Conservation (phyloP, 2,113 vertebrate genomes). For the Mustela lutreola region DNA sequence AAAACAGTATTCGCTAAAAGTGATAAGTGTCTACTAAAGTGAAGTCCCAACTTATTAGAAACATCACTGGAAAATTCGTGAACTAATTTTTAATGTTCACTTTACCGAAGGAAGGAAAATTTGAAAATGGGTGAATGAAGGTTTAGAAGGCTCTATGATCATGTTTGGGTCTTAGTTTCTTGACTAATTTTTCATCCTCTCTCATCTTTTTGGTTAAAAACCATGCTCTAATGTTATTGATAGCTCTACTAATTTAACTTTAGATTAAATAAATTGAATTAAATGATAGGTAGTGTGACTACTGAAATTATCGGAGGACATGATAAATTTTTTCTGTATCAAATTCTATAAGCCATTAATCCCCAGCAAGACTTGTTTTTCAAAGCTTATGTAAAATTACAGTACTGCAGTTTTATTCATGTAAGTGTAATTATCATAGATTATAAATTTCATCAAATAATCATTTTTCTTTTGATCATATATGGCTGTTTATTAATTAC, state of each 20-base stretch:
- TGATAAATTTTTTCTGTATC: neutral
- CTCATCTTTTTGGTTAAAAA: neutral
- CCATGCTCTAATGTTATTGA: neutral
- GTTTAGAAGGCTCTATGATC: neutral
- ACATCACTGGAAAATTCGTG: neutral
- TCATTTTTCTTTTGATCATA: neutral
- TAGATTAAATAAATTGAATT: constrained; percentile 1
- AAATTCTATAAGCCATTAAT: neutral
- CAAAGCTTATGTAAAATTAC: neutral
- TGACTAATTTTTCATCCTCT: neutral
- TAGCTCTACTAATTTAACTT: constrained; percentile 3
- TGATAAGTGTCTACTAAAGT: neutral
- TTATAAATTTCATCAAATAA: neutral
- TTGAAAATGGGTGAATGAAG: neutral
- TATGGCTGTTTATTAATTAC: neutral
- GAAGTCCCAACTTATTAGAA: neutral
- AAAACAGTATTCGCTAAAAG: neutral
- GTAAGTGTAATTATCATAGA: neutral
- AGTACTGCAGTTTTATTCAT: neutral
- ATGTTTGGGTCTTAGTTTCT: neutral
- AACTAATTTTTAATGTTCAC: neutral
- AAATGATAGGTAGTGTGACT: neutral
- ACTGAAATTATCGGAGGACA: neutral
- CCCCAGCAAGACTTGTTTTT: neutral
- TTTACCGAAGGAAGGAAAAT: neutral